Conservation (phyloP, 2,113 vertebrate genomes). For the Corythoichthys intestinalis region DNA sequence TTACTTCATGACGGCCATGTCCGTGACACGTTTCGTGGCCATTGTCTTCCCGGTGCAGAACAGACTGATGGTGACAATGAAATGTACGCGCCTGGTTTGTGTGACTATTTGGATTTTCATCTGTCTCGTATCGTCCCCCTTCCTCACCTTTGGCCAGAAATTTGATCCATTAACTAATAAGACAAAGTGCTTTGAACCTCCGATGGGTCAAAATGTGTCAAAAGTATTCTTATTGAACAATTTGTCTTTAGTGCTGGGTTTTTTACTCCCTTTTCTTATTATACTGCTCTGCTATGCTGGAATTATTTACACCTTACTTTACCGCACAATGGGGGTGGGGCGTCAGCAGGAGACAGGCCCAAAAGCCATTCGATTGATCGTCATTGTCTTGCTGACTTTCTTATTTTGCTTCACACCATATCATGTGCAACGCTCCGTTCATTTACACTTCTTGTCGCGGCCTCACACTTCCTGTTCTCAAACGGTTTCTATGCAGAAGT, state of each 20-base stretch:
- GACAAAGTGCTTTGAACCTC: constrained; percentile 92
- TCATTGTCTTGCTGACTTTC: constrained; percentile 85
- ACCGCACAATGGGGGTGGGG: constrained; percentile 59
- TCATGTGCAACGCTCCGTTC: constrained; percentile 85
- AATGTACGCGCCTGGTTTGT: constrained; percentile 77
- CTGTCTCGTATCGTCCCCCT: constrained; percentile 78
- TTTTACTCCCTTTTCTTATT: constrained; percentile 81
- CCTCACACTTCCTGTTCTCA: constrained; percentile 59
- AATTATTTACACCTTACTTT: constrained; percentile 81
- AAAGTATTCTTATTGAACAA: constrained; percentile 77
- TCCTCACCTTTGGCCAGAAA: constrained; percentile 73
- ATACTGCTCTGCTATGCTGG: constrained; percentile 88
- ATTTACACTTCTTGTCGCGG: constrained; percentile 72
- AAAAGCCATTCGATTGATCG: constrained; percentile 89
- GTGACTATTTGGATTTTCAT: constrained; percentile 84
- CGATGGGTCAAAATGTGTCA: constrained; percentile 12
- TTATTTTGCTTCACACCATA: constrained; percentile 90
- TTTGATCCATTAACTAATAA: constrained; percentile 67
- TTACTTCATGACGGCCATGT: constrained; percentile 96
- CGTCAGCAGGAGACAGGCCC: constrained; percentile 70
- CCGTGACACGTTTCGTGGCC: constrained; percentile 89
- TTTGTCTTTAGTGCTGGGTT: constrained; percentile 81
- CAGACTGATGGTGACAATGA: constrained; percentile 76
- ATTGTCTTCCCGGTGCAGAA: constrained; percentile 90
- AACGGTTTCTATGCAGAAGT: constrained; percentile 81